These are phyloP conservation scores for Coregonus clupeaformis DNA, from an alignment of 2,113 vertebrate genomes.

Conservation along the genomic window DNA sequence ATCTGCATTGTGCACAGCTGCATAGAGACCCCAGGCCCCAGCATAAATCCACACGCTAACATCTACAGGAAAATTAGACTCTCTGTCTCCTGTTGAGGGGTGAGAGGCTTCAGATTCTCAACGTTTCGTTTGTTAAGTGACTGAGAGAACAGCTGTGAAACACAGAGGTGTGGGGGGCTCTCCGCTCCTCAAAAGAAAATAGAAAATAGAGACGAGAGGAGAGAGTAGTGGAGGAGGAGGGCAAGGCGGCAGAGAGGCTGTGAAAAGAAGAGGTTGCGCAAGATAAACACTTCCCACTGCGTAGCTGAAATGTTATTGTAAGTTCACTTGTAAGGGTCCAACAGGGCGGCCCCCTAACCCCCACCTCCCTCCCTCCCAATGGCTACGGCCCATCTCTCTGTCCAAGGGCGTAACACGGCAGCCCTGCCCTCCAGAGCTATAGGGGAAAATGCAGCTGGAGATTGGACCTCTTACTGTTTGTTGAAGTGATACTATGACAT, in stretches of 20 bases:
- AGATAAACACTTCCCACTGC: slow-evolving; percentile 67
- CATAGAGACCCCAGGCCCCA: slow-evolving; percentile 24
- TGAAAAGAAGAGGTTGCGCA: slow-evolving; percentile 41
- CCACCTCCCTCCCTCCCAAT: slow-evolving; percentile 12
- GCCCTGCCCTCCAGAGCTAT: not conserved
- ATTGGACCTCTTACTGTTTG: not conserved
- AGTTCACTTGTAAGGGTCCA: slow-evolving; percentile 64
- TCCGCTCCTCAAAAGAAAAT: slow-evolving; percentile 20
- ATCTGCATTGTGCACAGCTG: slow-evolving; percentile 20
- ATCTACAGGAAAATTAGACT: slow-evolving; percentile 52
- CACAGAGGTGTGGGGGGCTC: slow-evolving; percentile 13
- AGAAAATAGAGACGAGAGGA: not conserved
- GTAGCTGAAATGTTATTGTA: slow-evolving; percentile 64
- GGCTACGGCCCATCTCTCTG: not conserved
- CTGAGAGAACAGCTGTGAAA: slow-evolving; percentile 68
- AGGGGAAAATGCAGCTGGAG: not conserved
- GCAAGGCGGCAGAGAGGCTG: not conserved
- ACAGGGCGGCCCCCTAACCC: slow-evolving; percentile 33
- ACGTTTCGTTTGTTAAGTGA: slow-evolving; percentile 64
- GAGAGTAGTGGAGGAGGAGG: not conserved
- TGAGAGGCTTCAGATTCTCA: slow-evolving; percentile 51
- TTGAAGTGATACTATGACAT: not conserved
- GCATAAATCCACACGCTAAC: slow-evolving; percentile 54
- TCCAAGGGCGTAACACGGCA: not conserved
- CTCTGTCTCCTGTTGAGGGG: slow-evolving; percentile 49